Evolutionary conservation across 2,797 vertebrate species (phyloP), one percentile per base, ranked within the genome.

Genomic region (Lerista edwardsae): DNA sequence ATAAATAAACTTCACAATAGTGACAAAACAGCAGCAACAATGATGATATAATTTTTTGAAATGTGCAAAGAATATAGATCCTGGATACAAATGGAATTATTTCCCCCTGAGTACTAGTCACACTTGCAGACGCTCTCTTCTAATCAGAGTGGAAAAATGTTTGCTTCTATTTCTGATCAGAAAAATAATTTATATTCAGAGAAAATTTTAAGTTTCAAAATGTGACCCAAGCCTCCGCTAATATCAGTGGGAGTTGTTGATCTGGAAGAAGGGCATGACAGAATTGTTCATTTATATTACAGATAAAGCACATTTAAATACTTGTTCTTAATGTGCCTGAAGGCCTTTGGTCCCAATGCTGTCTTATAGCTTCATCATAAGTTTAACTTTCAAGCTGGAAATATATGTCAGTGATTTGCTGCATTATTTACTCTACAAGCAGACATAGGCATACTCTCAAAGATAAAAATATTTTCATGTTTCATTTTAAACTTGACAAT

Each of bases 51-150:
- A 51, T 68, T 36, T 36, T 17, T 67, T 17, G 12, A 51, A 51
- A 51, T 87, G 83, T 89, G 86, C 87, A 88, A 85, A 87, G 87
- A 85, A 91, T 91, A 90, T 79, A 89, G 82, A 84, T 82, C 92
- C 85, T 88, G 71, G 47, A 88, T 41, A 89, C 74, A 88, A 84
- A 84, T 86, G 57, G 75, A 91, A 88, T 88, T 85, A 80, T 84
- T 85, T 89, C 75, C 82, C 84, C 73, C 77, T 84, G 77, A 78
- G 27, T 85, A 69, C 76, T 44, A 78, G 55, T 31, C 25, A 12
- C 25, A 36, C 11, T 82, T 77, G 81, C n/a, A 86, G 55, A 73
- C 47, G 3, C 44, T 87, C 86, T 82, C 55, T 71, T 51, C 34
- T 67, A 9, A 3, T 31, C 75, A 25, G 8, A 51, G 14, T 86